Percentiles rank a stretch among this genome's conserved stretches.
Conservation (phyloP, 2,113 vertebrate species). For the Menidia beryllina region DNA sequence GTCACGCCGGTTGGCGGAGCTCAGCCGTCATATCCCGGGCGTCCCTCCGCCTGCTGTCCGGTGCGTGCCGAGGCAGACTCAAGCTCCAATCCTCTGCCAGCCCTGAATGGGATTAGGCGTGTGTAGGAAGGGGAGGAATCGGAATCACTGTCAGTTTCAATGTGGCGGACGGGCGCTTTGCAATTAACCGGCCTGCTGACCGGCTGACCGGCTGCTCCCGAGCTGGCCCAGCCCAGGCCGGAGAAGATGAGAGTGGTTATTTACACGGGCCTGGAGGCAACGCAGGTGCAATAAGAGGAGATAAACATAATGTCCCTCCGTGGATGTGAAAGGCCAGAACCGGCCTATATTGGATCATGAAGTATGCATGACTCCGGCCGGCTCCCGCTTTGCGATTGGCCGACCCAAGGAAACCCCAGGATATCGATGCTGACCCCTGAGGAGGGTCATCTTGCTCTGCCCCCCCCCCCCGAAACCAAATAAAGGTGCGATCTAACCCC, state of each 20-base stretch:
- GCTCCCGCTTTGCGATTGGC: conserved; percentile 28
- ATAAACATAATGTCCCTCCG: conserved; percentile 45
- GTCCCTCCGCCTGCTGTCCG: conserved; percentile 15
- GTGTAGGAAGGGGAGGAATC: conserved; percentile 39
- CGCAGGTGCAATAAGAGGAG: conserved; percentile 22
- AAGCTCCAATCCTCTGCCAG: neutral
- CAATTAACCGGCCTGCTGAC: conserved; percentile 29
- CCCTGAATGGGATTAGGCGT: conserved; percentile 46
- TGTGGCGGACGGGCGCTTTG: conserved; percentile 33
- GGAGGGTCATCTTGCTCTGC: conserved; percentile 26
- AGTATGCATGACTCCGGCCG: conserved; percentile 29
- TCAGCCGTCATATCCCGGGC: conserved; percentile 4
- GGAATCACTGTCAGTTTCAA: conserved; percentile 56
- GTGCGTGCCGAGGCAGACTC: conserved; percentile 28
- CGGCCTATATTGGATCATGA: conserved; percentile 64
- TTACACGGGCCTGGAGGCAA: conserved; percentile 30
- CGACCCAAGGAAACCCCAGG: conserved; percentile 23
- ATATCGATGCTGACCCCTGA: conserved; percentile 28
- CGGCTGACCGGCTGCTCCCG: conserved; percentile 25
- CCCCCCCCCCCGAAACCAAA: conserved; percentile 25
- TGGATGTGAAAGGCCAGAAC: conserved; percentile 38
- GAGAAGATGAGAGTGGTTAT: conserved; percentile 36
- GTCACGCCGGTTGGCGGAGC: neutral
- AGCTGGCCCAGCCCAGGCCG: conserved; percentile 5
- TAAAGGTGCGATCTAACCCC: conserved; percentile 39